Percentiles rank a stretch among this genome's conserved stretches.
phyloP scores from a whole-genome alignment of 1,140 invertebrate species.

The Stenopsyche tienmushanensis region DNA sequence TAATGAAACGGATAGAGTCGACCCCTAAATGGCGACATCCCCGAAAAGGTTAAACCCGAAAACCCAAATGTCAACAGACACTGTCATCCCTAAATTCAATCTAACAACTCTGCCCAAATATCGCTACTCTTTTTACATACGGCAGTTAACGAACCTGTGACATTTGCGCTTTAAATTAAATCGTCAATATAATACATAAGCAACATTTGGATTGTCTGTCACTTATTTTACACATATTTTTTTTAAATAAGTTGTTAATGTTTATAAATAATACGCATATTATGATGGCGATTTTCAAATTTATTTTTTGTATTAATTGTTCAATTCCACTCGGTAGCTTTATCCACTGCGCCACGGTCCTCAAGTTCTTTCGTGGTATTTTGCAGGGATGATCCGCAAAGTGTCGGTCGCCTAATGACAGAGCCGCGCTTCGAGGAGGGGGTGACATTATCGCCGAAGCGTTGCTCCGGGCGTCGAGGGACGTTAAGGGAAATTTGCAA shows the following conservation, averaged over 20 bases:
- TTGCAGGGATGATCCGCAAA: constrained; percentile 32
- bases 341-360: constrained; percentile 3
- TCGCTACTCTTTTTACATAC: constrained; percentile 16
- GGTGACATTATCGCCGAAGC: constrained; percentile 24
- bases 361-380: constrained; percentile 23
- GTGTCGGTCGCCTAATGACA: constrained; percentile 40
- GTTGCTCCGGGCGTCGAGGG: constrained; percentile 11
- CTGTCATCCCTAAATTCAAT: constrained; percentile 25
- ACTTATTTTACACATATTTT: no score
- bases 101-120: constrained; percentile 3
- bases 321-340: no score
- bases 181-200: no score
- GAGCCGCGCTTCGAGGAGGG: constrained; percentile 19
- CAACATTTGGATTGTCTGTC: no score
- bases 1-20: constrained; percentile 35
- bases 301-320: no score
- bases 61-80: constrained; percentile 40
- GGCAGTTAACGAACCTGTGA: no score
- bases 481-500: constrained; percentile 18
- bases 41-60: constrained; percentile 41
- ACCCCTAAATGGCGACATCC: constrained; percentile 39
- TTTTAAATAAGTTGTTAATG: no score
- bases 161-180: no score
- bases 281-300: no score
- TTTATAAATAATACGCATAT: no score